Base-by-base conservation (phyloP, 2,888 invertebrate genomes). In the Branchinecta sandiegonensis region DNA sequence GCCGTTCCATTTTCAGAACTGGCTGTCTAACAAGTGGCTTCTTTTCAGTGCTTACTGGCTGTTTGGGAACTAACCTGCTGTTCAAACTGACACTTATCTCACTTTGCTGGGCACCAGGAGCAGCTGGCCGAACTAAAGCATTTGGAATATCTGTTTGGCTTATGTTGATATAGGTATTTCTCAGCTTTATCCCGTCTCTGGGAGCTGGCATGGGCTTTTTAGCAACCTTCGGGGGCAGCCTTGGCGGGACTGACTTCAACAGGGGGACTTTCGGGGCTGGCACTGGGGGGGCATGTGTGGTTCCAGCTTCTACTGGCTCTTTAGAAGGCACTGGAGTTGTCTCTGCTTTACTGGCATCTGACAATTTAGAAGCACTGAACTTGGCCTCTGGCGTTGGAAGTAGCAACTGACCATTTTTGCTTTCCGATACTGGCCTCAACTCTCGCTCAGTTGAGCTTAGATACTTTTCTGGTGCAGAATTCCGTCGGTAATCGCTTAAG, bases 121-220 rank as follows among this genome's bases (percentile, higher is more conserved):
- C 10, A 17, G 63, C 8, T 56, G 63, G 11, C 10, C 10, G 10
- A 56, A 23, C 63, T 56, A 11, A 9, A 10, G 23, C 8, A 11
- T 56, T 56, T 56, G 37, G 37, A 37, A 37, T 37, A 37, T 37
- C 37, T 37, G 37, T 37, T 37, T 56, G 63, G 23, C 23, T 56
- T 56, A 56, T 17, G 23, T 56, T 56, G 23, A 56, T 56, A 10
- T 56, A 56, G 63, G n/a, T 56, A 56, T 56, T n/a, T 9, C 63
- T 11, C 23, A 56, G 11, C 63, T 56, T 56, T 8, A 56, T 56
- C n/a, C 23, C 23, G n/a, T 56, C 63, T 56, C 63, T n/a, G 8
- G 63, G 63, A 23, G 63, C 63, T 17, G 63, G 63, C 63, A 56
- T 56, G 10, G 63, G 63, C 1, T 56, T 56, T 56, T 56, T 56